Evolutionary conservation across 2,888 invertebrate genomes (phyloP), one percentile per base, ranked within the genome.

Genomic region (Lasioglossum malachurum): DNA sequence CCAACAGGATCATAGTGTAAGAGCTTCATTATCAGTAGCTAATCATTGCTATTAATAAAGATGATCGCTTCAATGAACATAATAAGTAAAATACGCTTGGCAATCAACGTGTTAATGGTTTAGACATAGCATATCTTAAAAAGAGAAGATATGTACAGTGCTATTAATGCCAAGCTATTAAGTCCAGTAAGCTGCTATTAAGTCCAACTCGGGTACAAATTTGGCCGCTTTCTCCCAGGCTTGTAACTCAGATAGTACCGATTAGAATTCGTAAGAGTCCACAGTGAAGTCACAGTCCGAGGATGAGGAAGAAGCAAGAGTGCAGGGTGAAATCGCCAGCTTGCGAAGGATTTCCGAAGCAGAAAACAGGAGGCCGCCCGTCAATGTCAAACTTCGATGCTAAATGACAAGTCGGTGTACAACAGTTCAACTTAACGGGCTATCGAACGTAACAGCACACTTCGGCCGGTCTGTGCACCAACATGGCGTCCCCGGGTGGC

Each of bases 401-500:
- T n/a, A 53, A 23, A 53, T n/a, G 53, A 53, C 53, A 53, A 23
- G 53, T 53, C 23, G 53, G 23, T n/a, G 10, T n/a, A 53, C 53
- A 53, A 53, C 23, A 53, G 49, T 53, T 41, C 0, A 67, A 78
- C 73, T 82, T 71, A 78, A 86, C 73, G 72, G 89, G 75, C 74
- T 78, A 79, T 83, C 60, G 69, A 75, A 71, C 82, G n/a, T 64
- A 80, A 79, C 75, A 73, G 80, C 73, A 38, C 14, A 71, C 57
- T 76, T 57, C 1, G 77, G 35, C 77, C 78, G 83, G 73, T 80
- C 35, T 41, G 89, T 86, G 88, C 78, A 91, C 86, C 90, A 89
- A 90, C 76, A 91, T 90, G 91, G 91, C 89, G 91, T 57, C 73
- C 35, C 80, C 78, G 81, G 73, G 84, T 81, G 71, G 84, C 83